Base-by-base conservation (phyloP, 2,113 vertebrate genomes). In the Danionella cerebrum region DNA sequence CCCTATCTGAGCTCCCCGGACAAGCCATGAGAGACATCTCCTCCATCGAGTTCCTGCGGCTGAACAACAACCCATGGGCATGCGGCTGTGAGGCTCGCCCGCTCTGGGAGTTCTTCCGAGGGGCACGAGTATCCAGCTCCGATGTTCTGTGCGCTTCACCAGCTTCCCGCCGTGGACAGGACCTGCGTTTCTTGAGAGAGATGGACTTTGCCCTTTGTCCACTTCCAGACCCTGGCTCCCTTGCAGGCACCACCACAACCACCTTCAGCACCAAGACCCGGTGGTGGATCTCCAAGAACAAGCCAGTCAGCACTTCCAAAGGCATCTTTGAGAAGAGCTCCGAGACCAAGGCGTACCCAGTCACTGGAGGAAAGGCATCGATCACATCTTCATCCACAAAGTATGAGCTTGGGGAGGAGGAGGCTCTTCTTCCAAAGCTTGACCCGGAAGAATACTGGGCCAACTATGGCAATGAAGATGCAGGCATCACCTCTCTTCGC, bases 31-130 rank as follows among this genome's bases (percentile, higher is more conserved):
- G 91, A 3, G 91, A 93, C 73, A 84, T 94, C 25, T 89, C 92
- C 2, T 86, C 93, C 35, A 90, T 98, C 0, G 88, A 97, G 86
- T 98, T 97, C 85, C 90, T 98, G 69, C 91, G 95, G 66, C 94
- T 98, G 79, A 98, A 96, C 27, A 92, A 89, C 76, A 97, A 98
- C 80, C 96, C 96, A 27, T 98, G 96, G 96, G 89, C 94, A 35
- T 98, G 96, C n/a, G 96, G 94, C 84, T 98, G 96, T 50, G 93
- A 94, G 22, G 87, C 94, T 3, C 91, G 86, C 5, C 86, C 89
- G 19, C 87, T 98, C 73, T 96, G 95, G 93, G 92, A 91, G 68
- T 98, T 93, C 92, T 97, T 98, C 88, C 90, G 87, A 5, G 80
- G 85, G 48, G 88, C 90, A 4, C 91, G 91, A 0, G 87, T 96